Base-by-base conservation (phyloP, 2,888 invertebrate genomes). In the Drosophila ezoana region DNA sequence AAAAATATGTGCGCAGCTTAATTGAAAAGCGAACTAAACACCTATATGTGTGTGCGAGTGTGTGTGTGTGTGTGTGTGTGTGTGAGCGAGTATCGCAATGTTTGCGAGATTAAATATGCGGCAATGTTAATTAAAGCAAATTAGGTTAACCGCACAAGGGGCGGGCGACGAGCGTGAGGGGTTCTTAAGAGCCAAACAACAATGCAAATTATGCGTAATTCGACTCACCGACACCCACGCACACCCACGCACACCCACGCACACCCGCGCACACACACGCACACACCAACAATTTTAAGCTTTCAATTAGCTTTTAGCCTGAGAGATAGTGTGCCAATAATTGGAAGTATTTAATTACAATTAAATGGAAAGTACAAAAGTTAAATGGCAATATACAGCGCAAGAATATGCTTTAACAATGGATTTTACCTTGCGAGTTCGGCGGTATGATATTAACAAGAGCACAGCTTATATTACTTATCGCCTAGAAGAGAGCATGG, bases 101-200 rank as follows among this genome's bases (percentile, higher is more conserved):
- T 81, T 88, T 85, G 79, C 61, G 67, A 72, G 72, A 85, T 89
- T 76, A 87, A 89, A 89, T 89, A 85, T 85, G 79, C 70, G 85
- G 71, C 72, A 75, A 75, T 77, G 89, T 89, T 87, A 85, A 85
- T 85, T 85, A 85, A 85, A 85, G 74, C 74, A 85, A 87, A 89
- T 89, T 87, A 89, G 89, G 82, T 87, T 85, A 82, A 75, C 82
- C 86, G 69, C 89, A 62, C 51, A 54, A 33, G 49, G 52, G 35
- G 14, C 1, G 14, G 3, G 28, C 28, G 38, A 8, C 16, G 16
- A 16, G 38, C 20, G 37, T 11, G 28, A 32, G 43, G 9, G 35
- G 37, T 37, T 11, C 40, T 35, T 51, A 43, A 60, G 32, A n/a
- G 20, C 10, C 35, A 13, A 33, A 52, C 11, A 53, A 64, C 59